Conservation (phyloP, 2,113 vertebrate genomes). For the Megaceryle torquata region DNA sequence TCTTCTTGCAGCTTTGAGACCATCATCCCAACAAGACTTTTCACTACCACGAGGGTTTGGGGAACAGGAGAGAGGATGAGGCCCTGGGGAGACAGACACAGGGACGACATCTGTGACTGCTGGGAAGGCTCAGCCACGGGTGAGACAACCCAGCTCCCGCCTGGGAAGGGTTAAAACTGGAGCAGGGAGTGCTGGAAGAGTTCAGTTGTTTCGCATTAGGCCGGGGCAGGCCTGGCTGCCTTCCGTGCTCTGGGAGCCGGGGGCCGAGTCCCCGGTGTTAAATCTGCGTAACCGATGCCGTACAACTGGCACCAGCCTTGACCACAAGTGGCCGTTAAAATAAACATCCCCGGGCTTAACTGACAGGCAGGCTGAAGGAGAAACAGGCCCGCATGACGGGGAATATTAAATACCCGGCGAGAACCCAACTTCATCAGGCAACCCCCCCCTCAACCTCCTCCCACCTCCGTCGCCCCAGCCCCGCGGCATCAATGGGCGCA, state of each 20-base stretch:
- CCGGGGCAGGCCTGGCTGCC: slow-evolving; percentile 48
- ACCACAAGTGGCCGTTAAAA: slow-evolving; percentile 74
- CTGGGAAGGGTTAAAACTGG: slow-evolving; percentile 35
- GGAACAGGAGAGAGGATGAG: background rate
- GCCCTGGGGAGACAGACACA: fast-evolving
- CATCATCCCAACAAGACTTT: background rate
- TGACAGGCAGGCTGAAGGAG: slow-evolving; percentile 65
- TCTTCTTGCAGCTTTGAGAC: background rate
- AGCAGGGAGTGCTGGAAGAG: slow-evolving; percentile 1
- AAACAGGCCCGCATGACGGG: slow-evolving; percentile 34
- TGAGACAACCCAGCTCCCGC: background rate
- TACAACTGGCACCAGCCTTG: slow-evolving; percentile 69
- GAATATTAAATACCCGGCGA: slow-evolving; percentile 44
- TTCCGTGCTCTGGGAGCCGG: slow-evolving; percentile 29
- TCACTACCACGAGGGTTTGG: fast-evolving
- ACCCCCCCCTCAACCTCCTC: background rate
- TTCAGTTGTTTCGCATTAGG: slow-evolving; percentile 64
- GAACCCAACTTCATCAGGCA: slow-evolving; percentile 33
- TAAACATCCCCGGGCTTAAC: slow-evolving; percentile 66
- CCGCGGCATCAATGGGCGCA: slow-evolving; percentile 42
- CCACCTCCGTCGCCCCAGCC: background rate
- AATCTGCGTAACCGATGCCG: slow-evolving; percentile 56
- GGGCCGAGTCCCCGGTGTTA: slow-evolving; percentile 44
- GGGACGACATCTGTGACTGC: background rate
- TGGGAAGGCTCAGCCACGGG: background rate